Percentiles rank a stretch among this genome's conserved stretches.
phyloP scores from a whole-genome alignment of 2,888 invertebrate species.

The Melanophora roralis region DNA sequence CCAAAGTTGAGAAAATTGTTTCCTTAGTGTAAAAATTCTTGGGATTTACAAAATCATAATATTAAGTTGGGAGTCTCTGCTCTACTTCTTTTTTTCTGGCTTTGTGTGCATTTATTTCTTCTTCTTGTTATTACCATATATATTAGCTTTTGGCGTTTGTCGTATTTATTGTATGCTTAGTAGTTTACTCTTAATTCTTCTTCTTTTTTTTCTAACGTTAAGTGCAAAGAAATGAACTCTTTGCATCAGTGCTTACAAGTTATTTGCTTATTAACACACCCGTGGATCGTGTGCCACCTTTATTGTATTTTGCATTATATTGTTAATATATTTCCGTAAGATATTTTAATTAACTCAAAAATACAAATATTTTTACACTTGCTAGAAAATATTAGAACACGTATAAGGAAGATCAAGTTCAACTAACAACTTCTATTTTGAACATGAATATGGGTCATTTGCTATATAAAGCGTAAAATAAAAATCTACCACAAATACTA shows the following conservation, averaged over 20 bases:
- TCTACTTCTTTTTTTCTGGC: no score
- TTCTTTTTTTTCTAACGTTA: not conserved
- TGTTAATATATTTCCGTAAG: conserved; percentile 37
- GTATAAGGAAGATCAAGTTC: no score
- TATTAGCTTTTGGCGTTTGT: conserved; percentile 14
- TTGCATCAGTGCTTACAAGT: conserved; percentile 30
- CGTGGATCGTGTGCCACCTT: not conserved
- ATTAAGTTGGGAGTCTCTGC: no score
- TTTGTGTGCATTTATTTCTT: no score
- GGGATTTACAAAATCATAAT: no score
- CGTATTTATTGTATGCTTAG: not conserved
- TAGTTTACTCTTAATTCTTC: not conserved
- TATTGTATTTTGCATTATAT: conserved; percentile 4
- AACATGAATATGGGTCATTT: no score
- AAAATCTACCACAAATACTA: no score
- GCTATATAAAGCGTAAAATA: no score
- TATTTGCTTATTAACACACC: not conserved
- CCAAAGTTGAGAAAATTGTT: no score
- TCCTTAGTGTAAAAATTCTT: no score
- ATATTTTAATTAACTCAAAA: not conserved
- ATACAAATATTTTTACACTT: conserved; percentile 19
- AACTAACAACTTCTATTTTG: no score
- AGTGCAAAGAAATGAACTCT: conserved; percentile 15
- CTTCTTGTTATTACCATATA: conserved; percentile 41
- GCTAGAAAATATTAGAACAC: not conserved